Evolutionary conservation across 1,140 invertebrate species (phyloP).

Genomic region (Bathynomus jamesi): DNA sequence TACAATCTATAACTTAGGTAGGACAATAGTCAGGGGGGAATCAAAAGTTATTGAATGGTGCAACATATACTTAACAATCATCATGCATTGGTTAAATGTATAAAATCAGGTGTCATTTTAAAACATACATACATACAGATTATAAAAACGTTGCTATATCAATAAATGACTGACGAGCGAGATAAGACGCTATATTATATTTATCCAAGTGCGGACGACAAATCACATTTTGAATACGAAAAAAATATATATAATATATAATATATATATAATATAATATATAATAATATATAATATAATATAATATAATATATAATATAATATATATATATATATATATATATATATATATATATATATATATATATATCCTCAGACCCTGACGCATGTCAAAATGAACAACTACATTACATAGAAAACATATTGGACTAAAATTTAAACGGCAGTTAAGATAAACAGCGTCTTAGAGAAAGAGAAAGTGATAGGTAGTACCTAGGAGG

Average conservation of each 20-base stretch:
- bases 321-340: background rate
- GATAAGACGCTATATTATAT: no score
- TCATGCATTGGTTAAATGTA: background rate
- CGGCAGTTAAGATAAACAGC: no score
- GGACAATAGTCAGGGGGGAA: slow-evolving; percentile 4
- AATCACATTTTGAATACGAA: background rate
- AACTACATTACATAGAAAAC: no score
- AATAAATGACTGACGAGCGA: no score
- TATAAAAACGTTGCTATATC: no score
- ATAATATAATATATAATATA: background rate
- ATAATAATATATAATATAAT: background rate
- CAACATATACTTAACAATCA: background rate
- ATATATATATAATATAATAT: background rate
- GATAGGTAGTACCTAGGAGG: no score
- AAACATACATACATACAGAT: no score
- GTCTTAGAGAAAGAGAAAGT: no score
- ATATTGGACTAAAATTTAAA: no score
- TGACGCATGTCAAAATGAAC: no score
- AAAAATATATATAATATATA: background rate
- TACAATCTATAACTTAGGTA: background rate
- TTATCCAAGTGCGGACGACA: no score
- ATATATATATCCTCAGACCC: background rate
- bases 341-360: slow-evolving; percentile 3
- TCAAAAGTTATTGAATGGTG: background rate
- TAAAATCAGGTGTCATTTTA: background rate